Conservation (phyloP, 2,113 vertebrate species). For the Mus pahari region DNA sequence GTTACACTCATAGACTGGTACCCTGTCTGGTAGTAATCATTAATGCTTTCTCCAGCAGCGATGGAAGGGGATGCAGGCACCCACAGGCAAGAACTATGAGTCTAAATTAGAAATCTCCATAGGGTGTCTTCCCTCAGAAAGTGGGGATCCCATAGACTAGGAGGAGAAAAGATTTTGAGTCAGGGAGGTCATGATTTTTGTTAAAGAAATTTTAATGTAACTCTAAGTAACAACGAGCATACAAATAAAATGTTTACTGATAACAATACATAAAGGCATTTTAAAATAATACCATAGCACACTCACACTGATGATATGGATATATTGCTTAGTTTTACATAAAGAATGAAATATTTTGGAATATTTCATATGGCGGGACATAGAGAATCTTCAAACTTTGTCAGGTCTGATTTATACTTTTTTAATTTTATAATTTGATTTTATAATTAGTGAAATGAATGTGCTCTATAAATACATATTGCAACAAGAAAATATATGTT, state of each 20-base stretch:
- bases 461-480: neutral
- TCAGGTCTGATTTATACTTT: neutral
- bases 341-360: neutral
- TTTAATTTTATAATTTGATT: neutral
- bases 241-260: neutral
- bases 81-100: too few species aligned
- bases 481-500: neutral
- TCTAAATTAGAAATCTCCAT: neutral
- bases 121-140: neutral
- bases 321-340: neutral
- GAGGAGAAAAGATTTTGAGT: neutral
- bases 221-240: neutral
- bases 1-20: neutral
- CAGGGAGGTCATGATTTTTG: neutral
- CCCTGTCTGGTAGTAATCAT: neutral
- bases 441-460: neutral
- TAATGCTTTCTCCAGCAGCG: neutral
- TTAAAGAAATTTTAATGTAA: neutral
- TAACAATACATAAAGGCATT: neutral
- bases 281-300: neutral
- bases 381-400: neutral
- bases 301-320: neutral
- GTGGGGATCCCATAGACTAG: neutral
- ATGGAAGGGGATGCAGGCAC: neutral
- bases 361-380: neutral